These are phyloP conservation scores for Aporophyla nigra DNA, from an alignment of 2,888 invertebrate species.

Conservation along the genomic window DNA sequence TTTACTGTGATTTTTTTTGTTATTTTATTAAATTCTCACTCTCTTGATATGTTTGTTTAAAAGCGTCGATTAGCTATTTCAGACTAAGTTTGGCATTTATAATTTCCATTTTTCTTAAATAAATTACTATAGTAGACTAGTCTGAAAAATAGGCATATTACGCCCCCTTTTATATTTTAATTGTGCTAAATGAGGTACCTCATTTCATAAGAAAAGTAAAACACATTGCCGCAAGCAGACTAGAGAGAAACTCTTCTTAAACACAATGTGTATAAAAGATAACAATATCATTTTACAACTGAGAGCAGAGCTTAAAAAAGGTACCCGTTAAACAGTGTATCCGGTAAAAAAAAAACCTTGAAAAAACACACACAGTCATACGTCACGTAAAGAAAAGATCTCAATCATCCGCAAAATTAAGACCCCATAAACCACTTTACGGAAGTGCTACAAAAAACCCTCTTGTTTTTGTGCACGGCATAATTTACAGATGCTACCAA, in stretches of 20 bases:
- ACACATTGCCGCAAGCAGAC: not conserved
- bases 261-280: not conserved
- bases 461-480: conserved; percentile 65
- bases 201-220: not conserved
- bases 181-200: not conserved
- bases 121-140: not conserved
- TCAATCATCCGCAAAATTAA: conserved; percentile 62
- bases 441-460: conserved; percentile 61
- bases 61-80: too few relatives aligned
- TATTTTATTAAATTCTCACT: not conserved
- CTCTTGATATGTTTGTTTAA: not conserved
- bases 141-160: not conserved
- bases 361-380: conserved; percentile 43
- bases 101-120: not conserved
- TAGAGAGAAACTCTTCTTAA: not conserved
- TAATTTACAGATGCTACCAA: conserved; percentile 76
- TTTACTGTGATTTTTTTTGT: not conserved
- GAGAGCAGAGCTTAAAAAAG: not conserved
- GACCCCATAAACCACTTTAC: conserved; percentile 65
- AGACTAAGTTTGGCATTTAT: too few relatives aligned
- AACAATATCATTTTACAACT: conserved; percentile 12
- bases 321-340: not conserved
- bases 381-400: conserved; percentile 57
- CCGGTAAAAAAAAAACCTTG: conserved; percentile 22
- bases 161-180: not conserved